Evolutionary conservation across 1,140 invertebrate genomes (phyloP), one percentile per base, ranked within the genome.

Genomic region (Microvelia longipes): DNA sequence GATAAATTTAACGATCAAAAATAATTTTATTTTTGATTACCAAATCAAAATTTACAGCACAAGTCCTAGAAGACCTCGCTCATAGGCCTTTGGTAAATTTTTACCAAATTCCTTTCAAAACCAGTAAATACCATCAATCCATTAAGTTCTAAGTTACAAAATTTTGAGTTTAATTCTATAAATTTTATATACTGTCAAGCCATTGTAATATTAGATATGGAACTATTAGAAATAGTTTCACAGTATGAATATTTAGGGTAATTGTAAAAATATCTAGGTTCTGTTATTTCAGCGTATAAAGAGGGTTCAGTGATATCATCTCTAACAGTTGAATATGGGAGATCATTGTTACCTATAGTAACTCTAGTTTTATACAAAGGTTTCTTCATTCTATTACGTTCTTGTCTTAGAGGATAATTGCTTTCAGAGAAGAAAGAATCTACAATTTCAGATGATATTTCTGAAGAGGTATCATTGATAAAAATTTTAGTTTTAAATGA

Each of bases 401-500:
- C 62, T 26, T 64, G 62, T 26, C 62, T 64, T 24, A 64, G 24
- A 26, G 62, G 62, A 25, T 64, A 64, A 24, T 64, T 64, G 24
- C 15, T 24, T 64, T 64, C 62, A 5, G 11, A 14, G 62, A 64
- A 64, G 25, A 24, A 64, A 26, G 62, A 64, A 26, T 64, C 62
- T 2, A 64, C 62, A 64, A 64, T 64, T 64, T 64, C 62, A 11
- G 62, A 64, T 2, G 62, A 64, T 11, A 64, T 64, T 64, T 64
- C 62, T 11, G 62, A 64, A 2, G 62, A 64, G 11, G 15, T 64
- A 24, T 64, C 62, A 25, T 64, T 64, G 25, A 64, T 64, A 25
- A 64, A 64, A 5, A 64, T 64, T 64, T 64, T 64, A 64, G 62
- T 64, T 64, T 64, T 64, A 64, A 64, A 64, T 2, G 62, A 64